Base-by-base conservation (phyloP, 1,140 invertebrate species). In the Drosophila nasuta region DNA sequence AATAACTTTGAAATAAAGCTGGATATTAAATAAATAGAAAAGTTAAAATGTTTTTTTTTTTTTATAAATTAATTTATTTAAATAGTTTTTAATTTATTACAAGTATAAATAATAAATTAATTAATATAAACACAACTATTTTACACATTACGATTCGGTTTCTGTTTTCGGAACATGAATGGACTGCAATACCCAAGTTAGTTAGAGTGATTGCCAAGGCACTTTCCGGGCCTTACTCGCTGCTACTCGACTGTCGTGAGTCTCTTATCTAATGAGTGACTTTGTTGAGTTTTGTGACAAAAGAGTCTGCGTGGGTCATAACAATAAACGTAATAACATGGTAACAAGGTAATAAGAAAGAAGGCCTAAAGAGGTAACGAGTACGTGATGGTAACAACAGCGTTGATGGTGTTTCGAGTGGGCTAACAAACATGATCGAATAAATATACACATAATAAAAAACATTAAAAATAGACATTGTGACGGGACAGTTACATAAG, bases 21-120 rank as follows among this genome's bases (percentile, higher is more conserved):
- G 3, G 15, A 20, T 11, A n/a, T 3, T 60, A 33, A 45, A 13
- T 20, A 25, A 13, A 54, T 43, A n/a, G 0, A n/a, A 54, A 33
- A 4, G 5, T 0, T 13, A 15, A n/a, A 0, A 20, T 20, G 20
- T 25, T 25, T 25, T 30, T 54, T 25, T 30, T 54, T 15, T 15
- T 15, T 15, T 15, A 90, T 90, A 90, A 90, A 90, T 80, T 82
- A 90, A 75, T 89, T 89, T 89, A 89, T 89, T 89, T 89, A 89
- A 89, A 89, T 89, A 89, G 75, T 81, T 79, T 81, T 88, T 80
- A 82, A 87, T 88, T 83, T 78, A 79, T 85, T 86, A 89, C 77
- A 83, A 81, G 79, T 85, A 88, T 57, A 89, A 75, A 74, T 78
- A 90, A 90, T 90, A 90, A 90, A 90, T 90, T 77, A 90, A 82